These are phyloP conservation scores for Thalassoma bifasciatum DNA, from an alignment of 2,113 vertebrate species.

Conservation along the genomic window DNA sequence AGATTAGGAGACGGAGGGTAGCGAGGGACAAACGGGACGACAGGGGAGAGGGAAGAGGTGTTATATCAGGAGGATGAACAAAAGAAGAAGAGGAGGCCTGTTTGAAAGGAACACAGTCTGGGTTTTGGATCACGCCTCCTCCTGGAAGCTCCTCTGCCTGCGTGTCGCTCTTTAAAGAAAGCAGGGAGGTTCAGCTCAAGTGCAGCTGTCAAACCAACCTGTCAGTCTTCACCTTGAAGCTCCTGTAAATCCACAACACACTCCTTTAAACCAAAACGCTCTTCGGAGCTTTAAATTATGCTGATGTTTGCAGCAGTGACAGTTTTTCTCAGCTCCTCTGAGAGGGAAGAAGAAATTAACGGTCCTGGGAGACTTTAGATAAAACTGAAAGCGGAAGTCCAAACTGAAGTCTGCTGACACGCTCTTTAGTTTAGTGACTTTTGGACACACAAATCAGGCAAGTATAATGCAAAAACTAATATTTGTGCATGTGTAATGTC, in stretches of 20 bases:
- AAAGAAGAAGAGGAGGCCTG: background rate
- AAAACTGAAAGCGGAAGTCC: too few relatives aligned
- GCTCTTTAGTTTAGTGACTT: too few relatives aligned
- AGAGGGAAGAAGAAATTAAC: too few relatives aligned
- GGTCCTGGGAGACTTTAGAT: too few relatives aligned
- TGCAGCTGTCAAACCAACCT: background rate
- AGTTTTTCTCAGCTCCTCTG: too few relatives aligned
- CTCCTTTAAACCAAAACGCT: background rate
- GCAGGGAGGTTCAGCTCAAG: background rate
- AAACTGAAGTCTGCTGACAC: too few relatives aligned
- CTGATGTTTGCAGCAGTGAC: too few relatives aligned
- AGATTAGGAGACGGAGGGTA: constrained; percentile 2
- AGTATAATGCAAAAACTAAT: too few relatives aligned
- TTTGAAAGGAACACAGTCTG: background rate
- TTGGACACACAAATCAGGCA: too few relatives aligned
- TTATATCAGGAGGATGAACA: background rate
- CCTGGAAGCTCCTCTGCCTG: background rate
- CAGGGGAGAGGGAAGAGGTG: background rate
- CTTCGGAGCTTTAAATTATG: too few relatives aligned
- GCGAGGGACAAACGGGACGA: constrained; percentile 10
- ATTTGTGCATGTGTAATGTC: too few relatives aligned
- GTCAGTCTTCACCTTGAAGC: background rate
- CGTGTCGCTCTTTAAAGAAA: too few relatives aligned
- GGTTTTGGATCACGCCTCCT: background rate
- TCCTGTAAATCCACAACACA: background rate